A percentile compares a stretch with the other conserved stretches of the same genome.
Conservation (phyloP, 2,888 invertebrate genomes). For the Drosophila kanekoi region DNA sequence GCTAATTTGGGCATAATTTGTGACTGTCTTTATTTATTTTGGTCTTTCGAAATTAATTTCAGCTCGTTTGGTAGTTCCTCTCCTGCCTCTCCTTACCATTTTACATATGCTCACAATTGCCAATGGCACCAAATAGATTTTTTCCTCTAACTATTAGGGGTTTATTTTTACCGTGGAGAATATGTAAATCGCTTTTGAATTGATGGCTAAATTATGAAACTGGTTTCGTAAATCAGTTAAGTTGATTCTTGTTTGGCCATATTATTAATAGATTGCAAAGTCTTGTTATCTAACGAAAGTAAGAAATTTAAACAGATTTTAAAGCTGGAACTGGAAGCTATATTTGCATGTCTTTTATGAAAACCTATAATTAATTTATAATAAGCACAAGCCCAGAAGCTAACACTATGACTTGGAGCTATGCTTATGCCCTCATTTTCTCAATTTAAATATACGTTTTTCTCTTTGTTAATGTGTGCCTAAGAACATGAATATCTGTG, state of each 20-base stretch:
- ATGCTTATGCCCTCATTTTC: too few species aligned
- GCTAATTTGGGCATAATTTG: slow-evolving; percentile 84
- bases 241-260: slow-evolving; percentile 15
- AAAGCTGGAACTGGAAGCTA: neutral
- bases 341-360: neutral
- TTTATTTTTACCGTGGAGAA: neutral
- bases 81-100: slow-evolving; percentile 46
- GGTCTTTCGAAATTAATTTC: slow-evolving; percentile 74
- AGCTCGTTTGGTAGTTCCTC: slow-evolving; percentile 60
- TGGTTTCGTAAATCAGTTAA: slow-evolving; percentile 36
- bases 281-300: neutral
- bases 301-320: neutral
- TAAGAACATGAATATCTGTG: too few species aligned
- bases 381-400: too few species aligned
- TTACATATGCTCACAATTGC: slow-evolving; percentile 81
- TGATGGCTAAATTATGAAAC: slow-evolving; percentile 61
- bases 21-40: slow-evolving; percentile 77
- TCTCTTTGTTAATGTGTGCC: too few species aligned
- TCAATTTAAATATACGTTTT: too few species aligned
- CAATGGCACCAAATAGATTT: slow-evolving; percentile 11
- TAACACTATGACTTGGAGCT: too few species aligned
- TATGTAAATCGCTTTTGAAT: slow-evolving; percentile 39
- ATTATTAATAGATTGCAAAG: slow-evolving; percentile 6
- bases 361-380: too few species aligned
- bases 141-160: slow-evolving; percentile 15